Evolutionary conservation across 2,113 vertebrate species (phyloP).

Genomic region (Mus pahari): DNA sequence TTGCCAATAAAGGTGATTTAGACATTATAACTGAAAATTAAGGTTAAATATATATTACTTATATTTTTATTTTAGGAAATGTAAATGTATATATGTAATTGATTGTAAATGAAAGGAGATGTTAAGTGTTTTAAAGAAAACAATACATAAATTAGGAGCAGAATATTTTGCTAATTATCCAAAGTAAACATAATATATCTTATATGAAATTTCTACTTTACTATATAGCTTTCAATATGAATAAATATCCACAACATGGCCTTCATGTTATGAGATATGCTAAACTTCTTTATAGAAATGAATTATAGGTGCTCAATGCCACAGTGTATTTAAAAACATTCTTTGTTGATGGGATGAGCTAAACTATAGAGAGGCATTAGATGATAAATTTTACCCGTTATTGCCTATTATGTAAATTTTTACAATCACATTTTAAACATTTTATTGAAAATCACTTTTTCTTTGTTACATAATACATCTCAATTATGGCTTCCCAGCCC

Average conservation of each 20-base stretch:
- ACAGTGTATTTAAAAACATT: background rate
- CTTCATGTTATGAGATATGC: background rate
- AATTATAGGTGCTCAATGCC: background rate
- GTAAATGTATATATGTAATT: background rate
- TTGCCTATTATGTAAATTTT: slow-evolving; percentile 19
- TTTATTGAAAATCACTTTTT: background rate
- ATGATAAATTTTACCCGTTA: background rate
- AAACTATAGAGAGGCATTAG: background rate
- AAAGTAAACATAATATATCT: background rate
- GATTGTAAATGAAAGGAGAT: background rate
- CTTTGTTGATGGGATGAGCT: background rate
- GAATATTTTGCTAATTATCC: background rate
- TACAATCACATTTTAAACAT: background rate
- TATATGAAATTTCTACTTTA: background rate
- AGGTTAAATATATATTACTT: background rate
- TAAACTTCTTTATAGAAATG: background rate
- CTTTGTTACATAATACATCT: background rate
- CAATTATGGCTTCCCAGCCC: background rate
- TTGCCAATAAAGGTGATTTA: background rate
- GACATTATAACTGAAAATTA: background rate
- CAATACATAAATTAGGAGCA: background rate
- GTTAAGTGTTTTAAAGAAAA: slow-evolving; percentile 14
- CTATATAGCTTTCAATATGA: background rate
- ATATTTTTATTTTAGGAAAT: background rate
- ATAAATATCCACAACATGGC: background rate